Evolutionary conservation across 2,888 invertebrate genomes (phyloP).

Genomic region (Craniophora ligustri): DNA sequence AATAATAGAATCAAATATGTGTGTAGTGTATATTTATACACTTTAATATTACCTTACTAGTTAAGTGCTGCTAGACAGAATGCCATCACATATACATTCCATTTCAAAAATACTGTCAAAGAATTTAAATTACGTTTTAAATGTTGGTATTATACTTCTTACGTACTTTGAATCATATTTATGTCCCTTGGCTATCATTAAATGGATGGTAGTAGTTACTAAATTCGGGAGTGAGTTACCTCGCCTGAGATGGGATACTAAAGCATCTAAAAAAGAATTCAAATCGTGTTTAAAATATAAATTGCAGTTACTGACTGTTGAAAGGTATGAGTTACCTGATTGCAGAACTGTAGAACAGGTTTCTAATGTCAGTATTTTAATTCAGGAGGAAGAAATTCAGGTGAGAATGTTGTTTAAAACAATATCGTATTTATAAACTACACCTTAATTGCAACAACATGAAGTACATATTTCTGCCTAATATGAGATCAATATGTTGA

Average conservation of each 20-base stretch:
- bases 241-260: constrained; percentile 23
- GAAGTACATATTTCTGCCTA: too few species aligned
- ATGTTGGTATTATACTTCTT: constrained; percentile 53
- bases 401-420: constrained; percentile 48
- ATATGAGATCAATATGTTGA: too few species aligned
- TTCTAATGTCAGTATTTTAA: constrained; percentile 66
- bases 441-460: too few species aligned
- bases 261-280: constrained; percentile 24
- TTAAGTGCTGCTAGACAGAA: constrained; percentile 12
- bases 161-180: constrained; percentile 69
- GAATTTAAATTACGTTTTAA: constrained; percentile 50
- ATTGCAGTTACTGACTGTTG: constrained; percentile 64
- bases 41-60: not conserved
- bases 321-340: constrained; percentile 36
- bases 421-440: too few species aligned
- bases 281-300: constrained; percentile 62
- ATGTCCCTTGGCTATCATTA: constrained; percentile 67
- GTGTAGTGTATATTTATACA: not conserved
- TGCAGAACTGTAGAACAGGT: constrained; percentile 44
- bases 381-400: constrained; percentile 65
- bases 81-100: constrained; percentile 22
- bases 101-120: constrained; percentile 54
- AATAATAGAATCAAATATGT: constrained; percentile 11
- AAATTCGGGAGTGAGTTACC: constrained; percentile 59
- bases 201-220: constrained; percentile 68